Base-by-base conservation (phyloP, 2,888 invertebrate species). In the Epinotia brunnichana region DNA sequence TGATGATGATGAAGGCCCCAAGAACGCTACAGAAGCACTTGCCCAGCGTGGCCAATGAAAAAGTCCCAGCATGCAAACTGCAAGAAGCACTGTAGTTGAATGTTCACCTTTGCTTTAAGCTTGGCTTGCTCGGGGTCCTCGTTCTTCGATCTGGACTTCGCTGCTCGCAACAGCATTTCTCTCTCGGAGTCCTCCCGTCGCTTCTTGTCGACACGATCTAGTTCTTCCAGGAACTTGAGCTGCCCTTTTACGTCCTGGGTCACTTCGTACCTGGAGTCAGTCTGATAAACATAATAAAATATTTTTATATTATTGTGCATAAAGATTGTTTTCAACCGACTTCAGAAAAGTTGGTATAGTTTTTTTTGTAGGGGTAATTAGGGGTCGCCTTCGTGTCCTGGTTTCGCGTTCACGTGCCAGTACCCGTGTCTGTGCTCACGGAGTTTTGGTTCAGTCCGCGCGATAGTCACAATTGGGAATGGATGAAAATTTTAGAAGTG, bases 61-160 rank as follows among this genome's bases (percentile, higher is more conserved):
- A 48, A 48, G 7, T n/a, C 48, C 15, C n/a, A n/a, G 48, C n/a
- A 35, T 15, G 48, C 48, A 48, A 35, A 5, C 5, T 44, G 44
- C 15, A 44, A 44, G 15, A n/a, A 48, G 2, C n/a, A 48, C n/a
- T 5, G 15, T 56, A 13, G 29, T 35, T 1, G 9, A 19, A 51
- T 13, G 48, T 73, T 68, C 60, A 98, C 98, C 91, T 98, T 98
- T 75, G 99, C 98, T 91, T 99, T 99, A 76, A 99, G 94, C 87
- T 99, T 99, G 1, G 98, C 97, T 88, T 99, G 99, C 85, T 99
- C 99, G 0, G 99, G 99, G 92, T 99, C 99, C 91, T 99, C 99
- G 71, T 97, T 96, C 94, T 99, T 99, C 69, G 99, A 98, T 76
- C 99, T 95, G 80, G 98, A 98, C 90, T 99, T 99, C 67, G 99